Conservation (phyloP, 2,888 invertebrate species). For the Colostygia pectinataria region DNA sequence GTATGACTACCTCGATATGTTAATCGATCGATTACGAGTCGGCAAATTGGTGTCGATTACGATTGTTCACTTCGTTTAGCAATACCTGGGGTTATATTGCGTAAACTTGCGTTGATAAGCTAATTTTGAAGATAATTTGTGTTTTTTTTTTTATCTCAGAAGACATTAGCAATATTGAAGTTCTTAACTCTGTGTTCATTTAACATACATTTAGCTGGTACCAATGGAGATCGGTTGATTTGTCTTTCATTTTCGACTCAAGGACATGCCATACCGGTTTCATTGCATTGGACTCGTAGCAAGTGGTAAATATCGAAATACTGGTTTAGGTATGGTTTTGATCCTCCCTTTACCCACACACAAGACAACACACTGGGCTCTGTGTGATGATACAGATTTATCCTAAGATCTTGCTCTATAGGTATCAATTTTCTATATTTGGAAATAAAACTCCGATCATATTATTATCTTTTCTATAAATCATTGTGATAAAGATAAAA, state of each 20-base stretch:
- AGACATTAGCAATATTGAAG: not conserved
- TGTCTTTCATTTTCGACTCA: conserved; percentile 18
- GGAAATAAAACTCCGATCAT: conserved; percentile 16
- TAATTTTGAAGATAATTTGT: not conserved
- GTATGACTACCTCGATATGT: conserved; percentile 12
- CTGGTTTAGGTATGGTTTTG: conserved; percentile 5
- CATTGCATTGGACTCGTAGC: conserved; percentile 11
- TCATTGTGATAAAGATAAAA: conserved; percentile 27
- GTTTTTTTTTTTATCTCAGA: not conserved
- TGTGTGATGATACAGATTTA: not conserved
- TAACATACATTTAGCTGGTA: not conserved
- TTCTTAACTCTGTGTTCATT: conserved; percentile 1
- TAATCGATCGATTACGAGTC: conserved; percentile 7
- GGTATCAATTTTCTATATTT: not conserved
- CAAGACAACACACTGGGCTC: too few species aligned
- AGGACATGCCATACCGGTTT: conserved; percentile 22
- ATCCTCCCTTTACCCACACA: too few species aligned
- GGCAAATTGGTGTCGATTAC: conserved; percentile 9
- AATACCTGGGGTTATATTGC: conserved; percentile 1
- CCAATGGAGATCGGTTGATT: conserved; percentile 11
- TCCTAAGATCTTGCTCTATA: not conserved
- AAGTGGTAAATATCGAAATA: conserved; percentile 5
- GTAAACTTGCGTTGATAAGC: not conserved
- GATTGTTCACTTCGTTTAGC: conserved; percentile 8
- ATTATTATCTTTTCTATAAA: conserved; percentile 18